These are phyloP conservation scores for Belonocnema kinseyi DNA, from an alignment of 1,140 invertebrate species.

Conservation along the genomic window DNA sequence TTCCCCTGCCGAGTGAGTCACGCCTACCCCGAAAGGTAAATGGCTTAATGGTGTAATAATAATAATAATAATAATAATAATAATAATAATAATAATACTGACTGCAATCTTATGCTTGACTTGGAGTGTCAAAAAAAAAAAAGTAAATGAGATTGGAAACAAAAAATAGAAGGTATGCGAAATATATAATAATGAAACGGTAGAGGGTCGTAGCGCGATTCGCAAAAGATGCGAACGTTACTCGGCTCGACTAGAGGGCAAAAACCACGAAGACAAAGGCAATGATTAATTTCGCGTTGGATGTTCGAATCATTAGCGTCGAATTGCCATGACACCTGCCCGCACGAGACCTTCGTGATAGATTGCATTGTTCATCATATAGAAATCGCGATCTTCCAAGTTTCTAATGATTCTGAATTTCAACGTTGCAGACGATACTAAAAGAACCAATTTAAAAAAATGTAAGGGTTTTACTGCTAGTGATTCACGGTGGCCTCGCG, in stretches of 20 bases:
- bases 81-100: too few species aligned
- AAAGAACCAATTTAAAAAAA: constrained; percentile 60
- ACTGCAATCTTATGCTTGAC: background rate
- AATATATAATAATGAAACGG: constrained; percentile 28
- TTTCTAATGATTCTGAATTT: constrained; percentile 73
- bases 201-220: constrained; percentile 38
- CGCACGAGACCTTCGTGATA: constrained; percentile 72
- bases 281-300: constrained; percentile 71
- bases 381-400: constrained; percentile 54
- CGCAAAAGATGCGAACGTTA: constrained; percentile 50
- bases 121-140: background rate
- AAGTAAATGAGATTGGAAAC: constrained; percentile 13
- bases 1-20: too few species aligned
- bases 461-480: constrained; percentile 47
- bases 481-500: constrained; percentile 53
- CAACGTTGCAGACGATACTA: constrained; percentile 62
- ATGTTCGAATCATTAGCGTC: constrained; percentile 69
- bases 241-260: constrained; percentile 53
- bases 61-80: too few species aligned
- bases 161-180: background rate
- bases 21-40: too few species aligned
- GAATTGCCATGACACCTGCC: constrained; percentile 67
- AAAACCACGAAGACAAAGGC: constrained; percentile 67
- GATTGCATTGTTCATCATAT: constrained; percentile 61
- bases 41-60: too few species aligned